A percentile compares a stretch with the other conserved stretches of the same genome.
Evolutionary conservation across 2,888 invertebrate genomes (phyloP).

Genomic region (Zaprionus bogoriensis): DNA sequence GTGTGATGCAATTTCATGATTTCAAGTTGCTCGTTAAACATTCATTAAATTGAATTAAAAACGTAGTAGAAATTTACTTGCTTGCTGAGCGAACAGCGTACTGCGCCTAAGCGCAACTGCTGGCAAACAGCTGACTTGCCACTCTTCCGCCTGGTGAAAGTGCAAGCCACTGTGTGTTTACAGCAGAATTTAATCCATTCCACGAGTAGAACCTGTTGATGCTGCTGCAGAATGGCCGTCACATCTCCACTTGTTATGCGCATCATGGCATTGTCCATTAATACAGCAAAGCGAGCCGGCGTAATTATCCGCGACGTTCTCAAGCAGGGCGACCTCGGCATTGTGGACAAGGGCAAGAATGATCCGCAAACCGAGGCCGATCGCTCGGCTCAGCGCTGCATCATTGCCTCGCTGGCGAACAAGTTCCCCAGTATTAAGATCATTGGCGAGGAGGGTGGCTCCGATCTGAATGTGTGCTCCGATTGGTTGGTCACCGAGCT

Average conservation of each 20-base stretch:
- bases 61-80: too few relatives aligned
- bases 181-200: constrained; percentile 25
- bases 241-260: constrained; percentile 77
- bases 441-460: constrained; percentile 94
- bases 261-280: constrained; percentile 81
- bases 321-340: constrained; percentile 93
- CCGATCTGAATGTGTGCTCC: constrained; percentile 84
- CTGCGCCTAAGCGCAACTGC: constrained; percentile 2
- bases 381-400: constrained; percentile 96
- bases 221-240: constrained; percentile 33
- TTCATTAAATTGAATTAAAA: too few relatives aligned
- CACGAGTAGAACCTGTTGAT: background rate
- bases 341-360: constrained; percentile 96
- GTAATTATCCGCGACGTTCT: constrained; percentile 95
- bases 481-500: constrained; percentile 91
- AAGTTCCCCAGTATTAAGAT: constrained; percentile 93
- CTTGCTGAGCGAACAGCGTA: constrained; percentile 11
- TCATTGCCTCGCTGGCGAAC: constrained; percentile 92
- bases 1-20: too few relatives aligned
- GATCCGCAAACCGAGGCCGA: constrained; percentile 99
- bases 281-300: constrained; percentile 91
- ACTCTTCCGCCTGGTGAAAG: constrained; percentile 12
- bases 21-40: too few relatives aligned
- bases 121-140: constrained; percentile 29
- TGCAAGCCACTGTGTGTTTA: constrained; percentile 1